Evolutionary conservation across 2,113 vertebrate species (phyloP), one percentile per base, ranked within the genome.

Genomic region (Chascanopsetta lugubris): DNA sequence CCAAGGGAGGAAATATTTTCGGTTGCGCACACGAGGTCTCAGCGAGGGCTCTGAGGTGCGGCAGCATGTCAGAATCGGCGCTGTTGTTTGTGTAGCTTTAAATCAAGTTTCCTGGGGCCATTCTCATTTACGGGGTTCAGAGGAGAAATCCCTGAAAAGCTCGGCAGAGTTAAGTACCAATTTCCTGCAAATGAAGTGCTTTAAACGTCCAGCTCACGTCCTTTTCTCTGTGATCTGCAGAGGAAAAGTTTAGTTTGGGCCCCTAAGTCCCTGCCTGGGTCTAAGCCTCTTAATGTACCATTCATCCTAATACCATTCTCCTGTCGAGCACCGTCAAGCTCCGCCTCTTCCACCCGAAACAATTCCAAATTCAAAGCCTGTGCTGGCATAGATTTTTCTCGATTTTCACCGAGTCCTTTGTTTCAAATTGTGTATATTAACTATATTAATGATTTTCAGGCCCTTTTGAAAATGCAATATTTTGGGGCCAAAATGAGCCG

Each of bases 171-270:
- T 84, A 80, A 87, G 79, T 77, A 84, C 84, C 82, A 89, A 90
- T 89, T 90, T 89, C 89, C 86, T 91, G 82, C 79, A 51, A 66
- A 74, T 85, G 8, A 65, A 83, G 69, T 50, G 55, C 73, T 69
- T 89, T 70, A 66, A 29, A 76, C n/a, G 59, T 62, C 76, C 67
- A 70, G 73, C 61, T 77, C 2, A 2, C 2, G 5, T 72, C 38
- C 49, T 75, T 77, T 67, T 77, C 32, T 67, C 75, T 73, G 49
- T 71, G 61, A 75, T 80, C 24, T 73, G 42, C 63, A 22, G 25
- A 61, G 63, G 63, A 71, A 46, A 75, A 22, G 21, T 72, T 72
- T 61, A 24, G 18, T 82, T 71, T 42, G 61, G 69, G 50, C 74
- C 72, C 61, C 45, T 55, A 68, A 73, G 32, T 54, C 11, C 50